A percentile compares a stretch with the other conserved stretches of the same genome.
Conservation (phyloP, 2,888 invertebrate genomes). For the Ferrisia virgata region DNA sequence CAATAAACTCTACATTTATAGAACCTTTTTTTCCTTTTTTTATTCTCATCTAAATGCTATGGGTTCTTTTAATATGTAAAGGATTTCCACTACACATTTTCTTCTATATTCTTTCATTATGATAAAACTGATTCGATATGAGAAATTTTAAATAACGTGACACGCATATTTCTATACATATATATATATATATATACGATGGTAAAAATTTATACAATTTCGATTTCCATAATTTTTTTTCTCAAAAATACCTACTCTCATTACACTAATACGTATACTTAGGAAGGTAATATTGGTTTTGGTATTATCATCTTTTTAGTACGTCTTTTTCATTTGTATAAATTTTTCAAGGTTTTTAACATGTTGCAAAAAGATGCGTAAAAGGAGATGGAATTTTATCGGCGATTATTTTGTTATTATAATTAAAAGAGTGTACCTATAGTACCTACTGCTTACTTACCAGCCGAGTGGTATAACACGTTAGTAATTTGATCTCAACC, state of each 20-base stretch:
- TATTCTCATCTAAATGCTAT: neutral
- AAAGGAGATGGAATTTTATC: neutral
- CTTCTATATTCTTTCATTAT: neutral
- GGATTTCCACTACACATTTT: neutral
- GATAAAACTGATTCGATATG: neutral
- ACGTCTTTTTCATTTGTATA: neutral
- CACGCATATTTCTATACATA: neutral
- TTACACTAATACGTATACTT: no score
- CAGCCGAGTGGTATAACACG: neutral
- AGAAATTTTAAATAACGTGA: neutral
- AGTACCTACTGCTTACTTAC: neutral
- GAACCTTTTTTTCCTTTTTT: neutral
- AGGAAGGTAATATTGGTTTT: no score
- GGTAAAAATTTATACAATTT: no score
- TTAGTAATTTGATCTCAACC: neutral
- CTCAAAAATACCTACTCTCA: no score
- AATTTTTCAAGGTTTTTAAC: neutral
- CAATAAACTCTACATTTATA: neutral
- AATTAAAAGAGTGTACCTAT: neutral
- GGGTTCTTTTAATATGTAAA: neutral
- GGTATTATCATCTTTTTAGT: no score
- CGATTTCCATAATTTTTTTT: no score
- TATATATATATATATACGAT: no score
- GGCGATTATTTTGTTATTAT: neutral
- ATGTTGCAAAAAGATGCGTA: neutral